Conservation (phyloP, 2,888 invertebrate species). For the Platycnemis pennipes region DNA sequence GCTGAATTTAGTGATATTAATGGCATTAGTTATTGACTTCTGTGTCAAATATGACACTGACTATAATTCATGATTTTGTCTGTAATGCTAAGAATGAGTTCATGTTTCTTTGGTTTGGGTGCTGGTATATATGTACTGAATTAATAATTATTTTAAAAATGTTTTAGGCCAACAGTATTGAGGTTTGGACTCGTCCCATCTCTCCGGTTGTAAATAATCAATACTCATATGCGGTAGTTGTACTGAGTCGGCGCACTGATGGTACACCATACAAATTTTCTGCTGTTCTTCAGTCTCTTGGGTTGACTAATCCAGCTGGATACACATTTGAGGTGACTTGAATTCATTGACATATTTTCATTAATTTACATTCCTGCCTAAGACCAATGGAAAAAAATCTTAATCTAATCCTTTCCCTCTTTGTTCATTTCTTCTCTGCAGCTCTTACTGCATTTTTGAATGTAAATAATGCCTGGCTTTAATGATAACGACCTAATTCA, state of each 20-base stretch:
- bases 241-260: constrained; percentile 80
- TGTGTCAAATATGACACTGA: no score
- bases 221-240: constrained; percentile 82
- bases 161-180: constrained; percentile 76
- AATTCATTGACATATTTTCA: neutral
- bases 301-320: constrained; percentile 76
- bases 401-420: no score
- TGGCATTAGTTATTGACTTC: no score
- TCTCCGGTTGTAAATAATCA: constrained; percentile 79
- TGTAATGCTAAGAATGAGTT: no score
- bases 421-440: no score
- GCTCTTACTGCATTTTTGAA: no score
- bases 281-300: constrained; percentile 77
- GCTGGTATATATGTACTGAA: neutral
- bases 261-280: constrained; percentile 78
- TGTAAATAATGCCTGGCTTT: neutral
- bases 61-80: no score
- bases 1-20: no score
- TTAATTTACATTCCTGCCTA: no score
- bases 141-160: constrained; percentile 13
- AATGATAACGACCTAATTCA: neutral
- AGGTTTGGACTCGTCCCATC: constrained; percentile 83
- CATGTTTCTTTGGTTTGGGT: no score
- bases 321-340: constrained; percentile 77
- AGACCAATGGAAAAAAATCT: no score